Percentiles rank a stretch among this genome's conserved stretches.
Conservation (phyloP, 1,140 invertebrate genomes). For the Eulimnadia texana region DNA sequence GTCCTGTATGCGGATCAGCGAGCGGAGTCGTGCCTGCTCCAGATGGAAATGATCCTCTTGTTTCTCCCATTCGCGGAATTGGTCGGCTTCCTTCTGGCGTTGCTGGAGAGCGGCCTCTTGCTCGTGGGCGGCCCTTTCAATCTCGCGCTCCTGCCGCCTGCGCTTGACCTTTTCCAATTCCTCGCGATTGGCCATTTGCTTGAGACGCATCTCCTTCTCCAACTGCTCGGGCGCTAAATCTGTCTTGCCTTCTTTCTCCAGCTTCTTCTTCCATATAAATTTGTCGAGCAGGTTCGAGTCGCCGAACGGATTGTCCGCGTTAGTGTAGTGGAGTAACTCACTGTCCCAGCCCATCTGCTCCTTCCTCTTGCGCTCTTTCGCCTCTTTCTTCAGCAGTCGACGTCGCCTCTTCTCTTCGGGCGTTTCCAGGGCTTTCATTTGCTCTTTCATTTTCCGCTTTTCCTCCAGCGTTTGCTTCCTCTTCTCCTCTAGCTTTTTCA, state of each 20-base stretch:
- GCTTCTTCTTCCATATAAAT: conserved; percentile 94
- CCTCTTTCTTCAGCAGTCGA: conserved; percentile 74
- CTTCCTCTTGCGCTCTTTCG: conserved; percentile 73
- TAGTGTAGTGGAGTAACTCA: conserved; percentile 90
- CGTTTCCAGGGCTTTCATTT: conserved; percentile 78
- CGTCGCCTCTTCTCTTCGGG: conserved; percentile 84
- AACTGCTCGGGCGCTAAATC: conserved; percentile 65
- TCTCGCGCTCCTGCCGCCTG: conserved; percentile 70
- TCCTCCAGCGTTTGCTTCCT: conserved; percentile 47
- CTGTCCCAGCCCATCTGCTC: conserved; percentile 92
- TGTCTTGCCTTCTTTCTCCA: conserved; percentile 82
- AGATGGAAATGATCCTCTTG: conserved; percentile 90
- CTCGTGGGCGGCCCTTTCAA: conserved; percentile 74
- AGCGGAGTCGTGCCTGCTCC: conserved; percentile 74
- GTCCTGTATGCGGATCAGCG: conserved; percentile 77
- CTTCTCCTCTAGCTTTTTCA: conserved; percentile 44
- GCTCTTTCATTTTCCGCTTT: conserved; percentile 56
- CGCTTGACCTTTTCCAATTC: conserved; percentile 87
- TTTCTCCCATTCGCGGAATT: conserved; percentile 84
- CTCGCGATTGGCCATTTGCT: conserved; percentile 77
- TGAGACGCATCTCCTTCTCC: conserved; percentile 65
- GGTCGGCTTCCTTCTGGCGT: conserved; percentile 82
- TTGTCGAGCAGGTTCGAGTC: conserved; percentile 83
- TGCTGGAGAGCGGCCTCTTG: conserved; percentile 77
- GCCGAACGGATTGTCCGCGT: conserved; percentile 96